Percentiles rank a stretch among this genome's conserved stretches.
Evolutionary conservation across 2,888 invertebrate genomes (phyloP).

Genomic region (Campoplex nolae): DNA sequence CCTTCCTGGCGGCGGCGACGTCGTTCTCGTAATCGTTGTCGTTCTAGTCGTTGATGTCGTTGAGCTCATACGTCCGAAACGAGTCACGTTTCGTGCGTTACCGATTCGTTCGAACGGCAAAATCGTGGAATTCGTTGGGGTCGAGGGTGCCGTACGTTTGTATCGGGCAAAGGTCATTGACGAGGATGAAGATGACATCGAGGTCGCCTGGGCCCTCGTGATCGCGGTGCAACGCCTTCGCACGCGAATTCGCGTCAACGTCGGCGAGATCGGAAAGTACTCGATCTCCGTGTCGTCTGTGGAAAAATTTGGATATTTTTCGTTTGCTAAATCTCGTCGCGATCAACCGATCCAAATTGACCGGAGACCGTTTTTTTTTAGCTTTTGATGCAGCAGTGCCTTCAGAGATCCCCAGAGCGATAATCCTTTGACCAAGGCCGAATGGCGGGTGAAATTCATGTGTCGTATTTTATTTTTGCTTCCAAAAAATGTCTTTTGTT

Average conservation of each 20-base stretch:
- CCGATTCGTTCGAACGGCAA: slow-evolving; percentile 50
- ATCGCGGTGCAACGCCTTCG: slow-evolving; percentile 87
- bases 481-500: slow-evolving; percentile 47
- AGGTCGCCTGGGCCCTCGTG: slow-evolving; percentile 76
- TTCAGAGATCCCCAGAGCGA: slow-evolving; percentile 67
- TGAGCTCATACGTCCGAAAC: slow-evolving; percentile 47
- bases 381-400: slow-evolving; percentile 63
- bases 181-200: slow-evolving; percentile 80
- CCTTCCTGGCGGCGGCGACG: slow-evolving; percentile 63
- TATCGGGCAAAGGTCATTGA: slow-evolving; percentile 87
- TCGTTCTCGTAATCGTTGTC: slow-evolving; percentile 54
- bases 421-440: slow-evolving; percentile 78
- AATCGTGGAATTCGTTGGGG: slow-evolving; percentile 82
- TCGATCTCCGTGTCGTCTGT: slow-evolving; percentile 92
- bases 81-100: slow-evolving; percentile 28
- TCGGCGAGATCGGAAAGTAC: slow-evolving; percentile 93
- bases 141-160: slow-evolving; percentile 87
- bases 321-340: slow-evolving; percentile 55
- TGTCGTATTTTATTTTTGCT: slow-evolving; percentile 42
- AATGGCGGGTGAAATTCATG: slow-evolving; percentile 67
- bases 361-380: slow-evolving; percentile 26
- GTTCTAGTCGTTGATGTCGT: slow-evolving; percentile 55
- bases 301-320: slow-evolving; percentile 82
- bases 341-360: slow-evolving; percentile 42
- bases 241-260: slow-evolving; percentile 92